Evolutionary conservation across 2,888 invertebrate species (phyloP).

Genomic region (Achlya flavicornis): DNA sequence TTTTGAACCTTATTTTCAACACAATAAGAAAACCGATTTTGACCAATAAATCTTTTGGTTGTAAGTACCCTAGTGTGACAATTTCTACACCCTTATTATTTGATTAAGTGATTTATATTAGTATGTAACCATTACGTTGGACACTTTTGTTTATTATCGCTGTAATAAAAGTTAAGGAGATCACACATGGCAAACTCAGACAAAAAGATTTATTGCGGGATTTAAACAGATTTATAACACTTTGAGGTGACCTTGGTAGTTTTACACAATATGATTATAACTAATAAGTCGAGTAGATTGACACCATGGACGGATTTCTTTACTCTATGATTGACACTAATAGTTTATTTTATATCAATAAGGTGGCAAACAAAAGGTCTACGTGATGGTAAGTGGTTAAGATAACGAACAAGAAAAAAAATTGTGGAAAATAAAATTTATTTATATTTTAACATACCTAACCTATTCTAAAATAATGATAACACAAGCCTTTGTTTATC

Average conservation of each 20-base stretch:
- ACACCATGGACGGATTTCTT: too few relatives aligned
- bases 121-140: slow-evolving; percentile 6
- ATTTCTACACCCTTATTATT: not conserved
- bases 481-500: not conserved
- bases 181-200: slow-evolving; percentile 37
- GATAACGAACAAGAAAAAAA: too few relatives aligned
- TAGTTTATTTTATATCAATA: too few relatives aligned
- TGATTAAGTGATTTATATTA: slow-evolving; percentile 7
- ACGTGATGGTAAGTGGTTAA: too few relatives aligned
- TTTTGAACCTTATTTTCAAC: not conserved
- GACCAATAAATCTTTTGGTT: slow-evolving; percentile 1
- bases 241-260: slow-evolving; percentile 33
- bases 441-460: too few relatives aligned
- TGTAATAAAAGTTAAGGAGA: slow-evolving; percentile 40
- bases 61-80: not conserved
- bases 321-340: too few relatives aligned
- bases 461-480: too few relatives aligned
- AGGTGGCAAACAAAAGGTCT: too few relatives aligned
- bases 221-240: slow-evolving; percentile 44
- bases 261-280: slow-evolving; percentile 23
- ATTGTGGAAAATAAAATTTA: too few relatives aligned
- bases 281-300: not conserved
- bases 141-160: slow-evolving; percentile 18
- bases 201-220: slow-evolving; percentile 47
- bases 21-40: not conserved